Conservation (phyloP, 53 echinoderm and acorn worm genomes). For the Paracentrotus lividus region DNA sequence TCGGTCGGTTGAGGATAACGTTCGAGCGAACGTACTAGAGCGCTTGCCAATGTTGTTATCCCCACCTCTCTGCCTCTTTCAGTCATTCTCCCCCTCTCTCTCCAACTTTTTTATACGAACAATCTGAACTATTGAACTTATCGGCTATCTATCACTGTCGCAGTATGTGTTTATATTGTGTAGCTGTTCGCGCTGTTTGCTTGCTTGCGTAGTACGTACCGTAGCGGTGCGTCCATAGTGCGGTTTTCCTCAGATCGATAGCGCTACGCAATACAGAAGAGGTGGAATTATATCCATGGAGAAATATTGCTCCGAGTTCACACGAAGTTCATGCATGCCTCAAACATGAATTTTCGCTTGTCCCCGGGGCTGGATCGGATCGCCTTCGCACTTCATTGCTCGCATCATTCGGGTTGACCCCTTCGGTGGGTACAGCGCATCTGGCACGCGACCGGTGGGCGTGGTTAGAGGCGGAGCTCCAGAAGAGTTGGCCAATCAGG, state of each 20-base stretch:
- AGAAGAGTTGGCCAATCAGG: constrained; percentile 47
- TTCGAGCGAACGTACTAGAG: neutral
- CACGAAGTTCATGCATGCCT: constrained; percentile 65
- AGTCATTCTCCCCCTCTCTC: constrained; percentile 31
- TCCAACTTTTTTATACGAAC: constrained; percentile 58
- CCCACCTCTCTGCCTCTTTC: constrained; percentile 33
- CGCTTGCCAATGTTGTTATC: constrained; percentile 65
- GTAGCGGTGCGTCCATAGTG: constrained; percentile 10
- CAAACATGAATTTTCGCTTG: constrained; percentile 56
- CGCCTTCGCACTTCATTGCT: constrained; percentile 67
- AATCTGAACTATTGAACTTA: constrained; percentile 71
- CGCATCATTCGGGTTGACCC: constrained; percentile 50
- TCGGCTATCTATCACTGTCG: constrained; percentile 67
- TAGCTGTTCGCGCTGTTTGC: constrained; percentile 67
- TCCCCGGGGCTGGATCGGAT: constrained; percentile 47
- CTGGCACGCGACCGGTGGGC: constrained; percentile 70
- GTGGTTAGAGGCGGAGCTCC: constrained; percentile 41
- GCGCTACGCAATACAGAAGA: constrained; percentile 22
- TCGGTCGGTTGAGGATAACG: constrained; percentile 49
- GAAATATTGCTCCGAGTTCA: constrained; percentile 65
- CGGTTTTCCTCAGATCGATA: constrained; percentile 57
- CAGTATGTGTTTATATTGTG: constrained; percentile 70
- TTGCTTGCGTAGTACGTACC: constrained; percentile 56
- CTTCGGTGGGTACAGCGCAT: constrained; percentile 52
- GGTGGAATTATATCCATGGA: constrained; percentile 7